These are phyloP conservation scores for Cotesia vestalis DNA, from an alignment of 1,140 invertebrate species.

Conservation along the genomic window DNA sequence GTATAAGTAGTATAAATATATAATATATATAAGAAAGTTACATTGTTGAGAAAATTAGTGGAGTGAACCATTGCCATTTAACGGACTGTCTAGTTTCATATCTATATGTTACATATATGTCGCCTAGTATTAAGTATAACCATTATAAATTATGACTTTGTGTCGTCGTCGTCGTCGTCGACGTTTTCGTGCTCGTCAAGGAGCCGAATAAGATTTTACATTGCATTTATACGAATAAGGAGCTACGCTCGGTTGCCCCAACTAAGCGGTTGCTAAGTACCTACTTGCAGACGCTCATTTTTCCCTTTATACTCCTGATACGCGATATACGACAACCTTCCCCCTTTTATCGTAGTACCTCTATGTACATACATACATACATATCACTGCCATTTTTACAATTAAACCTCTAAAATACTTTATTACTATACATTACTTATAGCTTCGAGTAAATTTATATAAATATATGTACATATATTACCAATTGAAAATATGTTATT, in stretches of 20 bases:
- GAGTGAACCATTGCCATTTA: too few relatives aligned
- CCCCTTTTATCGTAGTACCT: conserved; percentile 15
- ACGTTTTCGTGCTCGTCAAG: not conserved
- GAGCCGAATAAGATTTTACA: conserved; percentile 29
- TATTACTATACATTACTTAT: conserved; percentile 20
- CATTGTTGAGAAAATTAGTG: too few relatives aligned
- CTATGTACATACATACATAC: not conserved
- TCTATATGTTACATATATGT: not conserved
- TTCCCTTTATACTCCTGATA: conserved; percentile 38
- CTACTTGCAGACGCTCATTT: conserved; percentile 53
- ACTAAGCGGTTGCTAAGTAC: conserved; percentile 55
- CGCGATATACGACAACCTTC: not conserved
- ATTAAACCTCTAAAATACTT: conserved; percentile 6
- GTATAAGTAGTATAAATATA: not conserved
- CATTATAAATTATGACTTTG: too few relatives aligned
- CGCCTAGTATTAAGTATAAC: not conserved
- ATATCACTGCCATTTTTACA: conserved; percentile 2
- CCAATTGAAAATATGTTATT: too few relatives aligned
- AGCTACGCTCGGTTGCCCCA: conserved; percentile 53
- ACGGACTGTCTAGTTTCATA: too few relatives aligned
- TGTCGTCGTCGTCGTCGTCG: too few relatives aligned
- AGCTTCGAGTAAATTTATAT: too few relatives aligned
- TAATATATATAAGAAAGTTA: conserved; percentile 1
- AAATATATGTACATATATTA: too few relatives aligned
- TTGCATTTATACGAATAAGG: conserved; percentile 42